Evolutionary conservation across 2,797 vertebrate species (phyloP), one percentile per base, ranked within the genome.

Genomic region (Thamnophis elegans): DNA sequence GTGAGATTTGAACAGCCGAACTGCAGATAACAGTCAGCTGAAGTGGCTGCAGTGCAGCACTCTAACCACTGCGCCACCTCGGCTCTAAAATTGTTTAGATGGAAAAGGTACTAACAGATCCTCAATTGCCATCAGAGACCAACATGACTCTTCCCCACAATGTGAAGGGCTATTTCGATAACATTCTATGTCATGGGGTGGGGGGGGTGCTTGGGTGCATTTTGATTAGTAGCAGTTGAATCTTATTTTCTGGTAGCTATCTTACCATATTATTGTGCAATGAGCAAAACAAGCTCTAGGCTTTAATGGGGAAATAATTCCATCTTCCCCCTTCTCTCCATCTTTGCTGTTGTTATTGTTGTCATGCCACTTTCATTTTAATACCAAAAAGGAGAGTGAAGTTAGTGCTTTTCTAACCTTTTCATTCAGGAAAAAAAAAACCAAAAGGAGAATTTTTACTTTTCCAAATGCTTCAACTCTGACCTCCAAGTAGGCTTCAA

Each of bases 401-500:
- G 56, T 60, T 85, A 20, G 85, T 93, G 54, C 42, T 68, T 47
- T 11, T 42, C 60, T 78, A 60, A 18, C 0, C 47, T 94, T 25
- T 96, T 36, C 93, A 94, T 92, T 90, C 68, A 88, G 26, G 54
- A 92, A 22, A 6, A 0, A 25, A 0, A 56, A 82, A 73, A 28
- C 4, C 65, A 59, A 0, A 90, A 78, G 51, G 28, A 58, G 0
- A 60, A 93, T 92, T 93, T 88, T 93, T 92, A 22, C 36, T 85
- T 90, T 28, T 89, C 88, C 91, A 11, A 93, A 89, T 95, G 94
- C 89, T 87, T 95, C 54, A 88, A 89, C 89, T 91, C 78, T 96
- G 95, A 96, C 95, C 95, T 96, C 92, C 26, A 91, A 93, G 95
- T 65, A 5, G 88, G 96, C 95, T 96, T 96, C 95, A 97, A 89